phyloP scores from a whole-genome alignment of 1,140 invertebrate species.

The Drosophila watanabei region DNA sequence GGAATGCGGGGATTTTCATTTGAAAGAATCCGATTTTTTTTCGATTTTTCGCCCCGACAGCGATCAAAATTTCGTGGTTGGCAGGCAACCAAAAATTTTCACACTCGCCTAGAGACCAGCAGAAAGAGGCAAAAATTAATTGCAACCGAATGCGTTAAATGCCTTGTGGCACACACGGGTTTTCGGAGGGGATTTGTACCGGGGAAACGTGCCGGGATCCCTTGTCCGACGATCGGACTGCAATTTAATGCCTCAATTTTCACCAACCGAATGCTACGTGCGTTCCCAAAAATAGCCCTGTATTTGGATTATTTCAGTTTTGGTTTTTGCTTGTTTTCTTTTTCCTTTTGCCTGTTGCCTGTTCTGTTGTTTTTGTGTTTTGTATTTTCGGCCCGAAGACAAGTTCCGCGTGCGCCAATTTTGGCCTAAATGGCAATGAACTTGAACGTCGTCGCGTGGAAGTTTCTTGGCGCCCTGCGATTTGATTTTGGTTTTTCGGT shows the following conservation, averaged over 20 bases:
- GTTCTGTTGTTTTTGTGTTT: slow-evolving; percentile 8
- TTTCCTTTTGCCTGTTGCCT: neutral
- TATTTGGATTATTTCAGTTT: slow-evolving; percentile 40
- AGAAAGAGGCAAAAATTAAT: slow-evolving; percentile 46
- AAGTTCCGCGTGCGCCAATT: slow-evolving; percentile 58
- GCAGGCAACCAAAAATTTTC: slow-evolving; percentile 55
- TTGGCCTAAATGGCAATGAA: slow-evolving; percentile 67
- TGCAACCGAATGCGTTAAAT: slow-evolving; percentile 67
- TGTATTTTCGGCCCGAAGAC: slow-evolving; percentile 43
- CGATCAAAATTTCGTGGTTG: slow-evolving; percentile 41
- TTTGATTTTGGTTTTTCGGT: slow-evolving; percentile 43
- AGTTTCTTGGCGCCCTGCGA: slow-evolving; percentile 57
- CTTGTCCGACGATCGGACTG: slow-evolving; percentile 49
- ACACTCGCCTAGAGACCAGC: slow-evolving; percentile 16
- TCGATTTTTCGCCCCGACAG: neutral
- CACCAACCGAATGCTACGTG: slow-evolving; percentile 45
- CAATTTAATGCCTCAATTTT: slow-evolving; percentile 63
- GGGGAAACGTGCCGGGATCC: slow-evolving; percentile 38
- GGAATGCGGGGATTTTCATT: slow-evolving; percentile 41
- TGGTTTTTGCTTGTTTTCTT: slow-evolving; percentile 8
- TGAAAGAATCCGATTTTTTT: slow-evolving; percentile 6
- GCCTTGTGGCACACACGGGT: slow-evolving; percentile 26
- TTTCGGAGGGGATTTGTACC: neutral
- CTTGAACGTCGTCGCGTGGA: slow-evolving; percentile 57
- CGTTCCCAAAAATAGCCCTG: slow-evolving; percentile 48